phyloP scores from a whole-genome alignment of 2,797 vertebrate species.

The Choloepus didactylus region DNA sequence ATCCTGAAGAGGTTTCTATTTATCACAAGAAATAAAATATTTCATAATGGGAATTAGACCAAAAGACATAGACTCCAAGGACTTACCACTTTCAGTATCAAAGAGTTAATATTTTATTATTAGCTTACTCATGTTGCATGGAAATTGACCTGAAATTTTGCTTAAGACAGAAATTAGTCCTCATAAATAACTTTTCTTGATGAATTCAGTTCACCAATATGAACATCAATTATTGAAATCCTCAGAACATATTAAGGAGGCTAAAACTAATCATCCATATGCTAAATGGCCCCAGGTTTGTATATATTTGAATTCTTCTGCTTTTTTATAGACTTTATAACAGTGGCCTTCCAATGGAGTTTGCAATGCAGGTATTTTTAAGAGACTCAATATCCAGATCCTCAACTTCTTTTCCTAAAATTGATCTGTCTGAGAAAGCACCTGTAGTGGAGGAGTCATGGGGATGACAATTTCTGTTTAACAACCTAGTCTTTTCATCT shows the following conservation, averaged over 20 bases:
- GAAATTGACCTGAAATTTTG: conserved; percentile 40
- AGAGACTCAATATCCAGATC: conserved; percentile 48
- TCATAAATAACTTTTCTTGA: conserved; percentile 7
- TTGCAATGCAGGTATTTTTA: conserved; percentile 64
- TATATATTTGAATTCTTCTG: not conserved
- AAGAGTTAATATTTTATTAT: conserved; percentile 23
- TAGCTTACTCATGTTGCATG: not conserved
- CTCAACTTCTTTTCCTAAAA: conserved; percentile 57
- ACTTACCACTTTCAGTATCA: not conserved
- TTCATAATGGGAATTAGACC: not conserved
- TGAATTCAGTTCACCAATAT: not conserved
- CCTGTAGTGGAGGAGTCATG: not conserved
- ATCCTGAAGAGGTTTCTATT: not conserved
- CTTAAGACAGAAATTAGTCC: not conserved
- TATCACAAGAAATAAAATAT: conserved; percentile 32
- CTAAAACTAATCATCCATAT: not conserved
- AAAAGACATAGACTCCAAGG: conserved; percentile 43
- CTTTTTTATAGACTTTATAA: conserved; percentile 25
- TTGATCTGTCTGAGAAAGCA: conserved; percentile 56
- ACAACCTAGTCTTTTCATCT: conserved; percentile 46
- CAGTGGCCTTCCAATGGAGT: not conserved
- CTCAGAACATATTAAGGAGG: not conserved
- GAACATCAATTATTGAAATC: conserved; percentile 43
- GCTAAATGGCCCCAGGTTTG: not conserved
- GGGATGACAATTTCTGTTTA: conserved; percentile 17